Evolutionary conservation across 2,888 invertebrate genomes (phyloP).

Genomic region (Autographa pulchrina): DNA sequence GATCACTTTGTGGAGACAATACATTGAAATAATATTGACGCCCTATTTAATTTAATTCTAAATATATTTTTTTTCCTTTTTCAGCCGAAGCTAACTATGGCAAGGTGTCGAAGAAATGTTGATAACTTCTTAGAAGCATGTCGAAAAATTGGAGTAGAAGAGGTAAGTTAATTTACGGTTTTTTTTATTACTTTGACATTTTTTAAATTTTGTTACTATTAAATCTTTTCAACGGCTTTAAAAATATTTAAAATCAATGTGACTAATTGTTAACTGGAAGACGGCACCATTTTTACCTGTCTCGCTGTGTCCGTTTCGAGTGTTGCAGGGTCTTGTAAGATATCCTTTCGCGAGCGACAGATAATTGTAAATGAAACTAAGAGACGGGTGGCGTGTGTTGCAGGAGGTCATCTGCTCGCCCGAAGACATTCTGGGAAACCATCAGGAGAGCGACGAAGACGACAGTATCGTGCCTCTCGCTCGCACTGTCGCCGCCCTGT

Average conservation of each 20-base stretch:
- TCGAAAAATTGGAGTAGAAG: constrained; percentile 97
- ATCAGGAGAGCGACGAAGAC: constrained; percentile 66
- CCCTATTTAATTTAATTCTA: no score
- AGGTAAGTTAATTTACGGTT: constrained; percentile 91
- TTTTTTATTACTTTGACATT: background rate
- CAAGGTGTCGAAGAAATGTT: constrained; percentile 97
- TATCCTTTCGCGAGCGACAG: constrained; percentile 78
- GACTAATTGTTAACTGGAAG: constrained; percentile 23
- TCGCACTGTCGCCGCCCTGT: constrained; percentile 75
- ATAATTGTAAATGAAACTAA: constrained; percentile 73
- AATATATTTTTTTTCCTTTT: no score
- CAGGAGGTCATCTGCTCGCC: constrained; percentile 92
- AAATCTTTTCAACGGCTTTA: constrained; percentile 15
- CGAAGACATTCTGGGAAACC: constrained; percentile 88
- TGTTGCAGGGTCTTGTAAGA: constrained; percentile 82
- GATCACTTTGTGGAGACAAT: no score
- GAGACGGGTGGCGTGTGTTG: constrained; percentile 90
- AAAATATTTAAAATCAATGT: constrained; percentile 12
- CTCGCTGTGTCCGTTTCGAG: constrained; percentile 67
- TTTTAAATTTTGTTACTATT: background rate
- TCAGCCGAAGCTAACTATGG: constrained; percentile 98
- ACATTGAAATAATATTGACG: no score
- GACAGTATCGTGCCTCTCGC: constrained; percentile 73
- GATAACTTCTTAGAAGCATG: constrained; percentile 99
- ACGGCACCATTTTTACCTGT: constrained; percentile 16